Evolutionary conservation across 35 echinoderm and acorn worm species (phyloP).

Genomic region (Lytechinus pictus): DNA sequence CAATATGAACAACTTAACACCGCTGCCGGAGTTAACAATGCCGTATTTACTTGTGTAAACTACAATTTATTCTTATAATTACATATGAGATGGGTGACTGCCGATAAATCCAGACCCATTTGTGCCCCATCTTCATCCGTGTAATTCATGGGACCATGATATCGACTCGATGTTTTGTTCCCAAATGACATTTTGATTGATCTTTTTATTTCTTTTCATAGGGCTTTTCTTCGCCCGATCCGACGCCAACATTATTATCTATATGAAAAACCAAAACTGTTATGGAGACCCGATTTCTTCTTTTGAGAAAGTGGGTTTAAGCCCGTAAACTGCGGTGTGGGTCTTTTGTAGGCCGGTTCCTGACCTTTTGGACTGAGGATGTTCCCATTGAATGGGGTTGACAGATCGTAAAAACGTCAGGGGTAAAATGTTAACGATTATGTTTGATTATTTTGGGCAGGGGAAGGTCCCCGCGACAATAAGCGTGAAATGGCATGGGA

Average conservation of each 20-base stretch:
- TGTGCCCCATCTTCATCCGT: not conserved
- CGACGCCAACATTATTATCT: constrained; percentile 1
- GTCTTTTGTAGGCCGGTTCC: not conserved
- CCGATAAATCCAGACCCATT: not conserved
- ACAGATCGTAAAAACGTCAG: constrained; percentile 23
- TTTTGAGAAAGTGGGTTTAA: not conserved
- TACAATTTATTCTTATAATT: constrained; percentile 21
- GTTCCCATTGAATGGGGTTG: not conserved
- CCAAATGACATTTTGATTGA: constrained; percentile 4
- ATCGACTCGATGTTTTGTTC: constrained; percentile 10
- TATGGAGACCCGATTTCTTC: not conserved
- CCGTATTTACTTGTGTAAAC: not conserved
- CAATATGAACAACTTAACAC: not conserved
- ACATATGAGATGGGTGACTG: not conserved
- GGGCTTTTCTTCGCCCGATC: not conserved
- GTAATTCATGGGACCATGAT: constrained; percentile 3
- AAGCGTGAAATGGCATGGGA: constrained; percentile 10
- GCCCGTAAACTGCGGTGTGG: not conserved
- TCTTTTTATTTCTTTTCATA: not conserved
- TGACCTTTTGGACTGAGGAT: not conserved
- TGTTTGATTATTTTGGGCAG: constrained; percentile 37
- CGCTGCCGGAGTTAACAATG: not conserved
- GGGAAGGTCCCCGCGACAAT: constrained; percentile 28
- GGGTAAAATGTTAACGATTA: constrained; percentile 37
- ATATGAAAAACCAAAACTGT: not conserved